Conservation (phyloP, 2,113 vertebrate genomes). For the Pseudolaguvia tuberculata region DNA sequence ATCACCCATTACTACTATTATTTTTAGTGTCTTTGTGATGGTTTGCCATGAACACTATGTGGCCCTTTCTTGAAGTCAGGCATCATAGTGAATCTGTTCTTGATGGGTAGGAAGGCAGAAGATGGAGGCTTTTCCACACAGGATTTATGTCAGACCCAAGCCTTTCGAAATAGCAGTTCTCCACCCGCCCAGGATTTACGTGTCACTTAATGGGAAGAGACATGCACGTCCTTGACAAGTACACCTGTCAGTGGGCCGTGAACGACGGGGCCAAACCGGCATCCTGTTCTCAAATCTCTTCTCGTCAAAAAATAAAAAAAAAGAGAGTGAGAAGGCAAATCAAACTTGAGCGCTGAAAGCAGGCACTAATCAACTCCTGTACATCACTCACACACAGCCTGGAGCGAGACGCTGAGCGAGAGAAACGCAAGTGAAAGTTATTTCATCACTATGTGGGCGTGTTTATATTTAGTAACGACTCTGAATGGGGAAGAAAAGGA, state of each 20-base stretch:
- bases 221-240: conserved; percentile 63
- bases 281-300: conserved; percentile 41
- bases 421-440: conserved; percentile 14
- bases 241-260: conserved; percentile 65
- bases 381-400: conserved; percentile 50
- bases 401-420: conserved; percentile 8
- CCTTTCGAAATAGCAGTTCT: conserved; percentile 63
- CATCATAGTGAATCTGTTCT: conserved; percentile 62
- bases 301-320: conserved; percentile 38
- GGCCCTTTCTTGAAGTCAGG: conserved; percentile 26
- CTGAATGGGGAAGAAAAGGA: background rate
- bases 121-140: conserved; percentile 67
- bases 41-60: background rate
- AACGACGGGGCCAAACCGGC: conserved; percentile 54
- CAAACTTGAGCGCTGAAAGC: conserved; percentile 53
- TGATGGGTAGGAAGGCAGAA: conserved; percentile 59
- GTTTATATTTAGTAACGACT: conserved; percentile 25
- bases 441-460: conserved; percentile 25
- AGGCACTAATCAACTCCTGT: conserved; percentile 61
- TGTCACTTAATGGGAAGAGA: conserved; percentile 67
- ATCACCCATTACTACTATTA: no score
- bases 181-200: conserved; percentile 58
- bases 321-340: conserved; percentile 56
- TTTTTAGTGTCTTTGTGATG: conserved; percentile 1
- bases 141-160: conserved; percentile 62